Percentiles rank a stretch among this genome's conserved stretches.
phyloP scores from a whole-genome alignment of 2,113 vertebrate genomes.

The Aegithalos caudatus region DNA sequence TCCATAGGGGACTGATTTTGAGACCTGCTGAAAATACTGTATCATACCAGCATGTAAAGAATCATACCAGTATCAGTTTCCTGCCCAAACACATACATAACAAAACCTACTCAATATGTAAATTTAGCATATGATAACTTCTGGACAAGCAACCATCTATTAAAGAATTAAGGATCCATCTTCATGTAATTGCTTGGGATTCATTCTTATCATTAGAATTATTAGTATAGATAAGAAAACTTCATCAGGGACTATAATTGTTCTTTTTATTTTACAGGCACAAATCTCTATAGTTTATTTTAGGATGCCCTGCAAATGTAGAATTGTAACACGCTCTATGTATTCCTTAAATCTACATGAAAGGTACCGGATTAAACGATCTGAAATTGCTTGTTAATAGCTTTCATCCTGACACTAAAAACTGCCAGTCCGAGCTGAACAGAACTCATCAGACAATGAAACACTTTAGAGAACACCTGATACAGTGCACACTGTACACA shows the following conservation, averaged over 20 bases:
- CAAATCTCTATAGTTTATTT: neutral
- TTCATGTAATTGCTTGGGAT: neutral
- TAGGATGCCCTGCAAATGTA: neutral
- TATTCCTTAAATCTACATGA: neutral
- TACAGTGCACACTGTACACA: accelerated
- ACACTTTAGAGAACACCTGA: neutral
- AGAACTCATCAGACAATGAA: neutral
- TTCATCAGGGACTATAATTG: neutral
- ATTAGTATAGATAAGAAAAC: neutral
- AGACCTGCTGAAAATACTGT: neutral
- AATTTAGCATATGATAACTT: neutral
- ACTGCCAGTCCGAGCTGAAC: neutral
- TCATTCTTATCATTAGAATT: neutral
- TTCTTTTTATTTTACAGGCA: neutral
- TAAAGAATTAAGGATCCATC: neutral
- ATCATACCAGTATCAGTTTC: neutral
- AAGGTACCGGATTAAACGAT: neutral
- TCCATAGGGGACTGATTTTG: neutral
- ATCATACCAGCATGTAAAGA: too few species aligned
- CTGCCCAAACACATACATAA: neutral
- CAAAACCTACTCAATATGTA: neutral
- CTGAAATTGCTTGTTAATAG: neutral
- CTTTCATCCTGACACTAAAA: neutral
- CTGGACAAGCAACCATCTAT: neutral
- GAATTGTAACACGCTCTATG: neutral